Evolutionary conservation across 2,113 vertebrate species (phyloP), one percentile per base, ranked within the genome.

Genomic region (Alaudala cheleensis): DNA sequence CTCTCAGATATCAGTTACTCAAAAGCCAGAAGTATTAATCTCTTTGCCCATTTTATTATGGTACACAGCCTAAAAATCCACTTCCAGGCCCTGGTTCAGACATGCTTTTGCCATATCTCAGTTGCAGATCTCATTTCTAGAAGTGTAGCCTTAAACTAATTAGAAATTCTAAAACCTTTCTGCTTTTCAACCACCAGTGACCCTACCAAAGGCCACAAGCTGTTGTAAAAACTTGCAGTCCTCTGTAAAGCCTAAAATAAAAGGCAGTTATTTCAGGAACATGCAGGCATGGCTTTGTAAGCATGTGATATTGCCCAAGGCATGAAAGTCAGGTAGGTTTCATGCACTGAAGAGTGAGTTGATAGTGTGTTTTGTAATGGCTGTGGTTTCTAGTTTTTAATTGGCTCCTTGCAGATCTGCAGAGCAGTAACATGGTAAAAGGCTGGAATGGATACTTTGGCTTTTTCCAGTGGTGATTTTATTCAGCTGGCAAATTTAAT

Each of bases 401-500:
- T 39, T 57, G 90, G 49, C 14, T 76, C 51, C 25, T 84, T 78
- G 22, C 24, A 57, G 37, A 45, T 71, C 20, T 69, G 39, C 62
- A 66, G 45, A 78, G 13, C 29, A 54, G 12, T n/a, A 66, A 28
- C 54, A 15, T 19, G 22, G 34, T 51, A 67, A 60, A 92, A 67
- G 25, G 40, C 53, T 92, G 37, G 78, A 84, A 67, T 11, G 18
- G 44, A 21, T 53, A 29, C 12, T 62, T 29, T 81, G 14, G 33
- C 24, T 82, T 25, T 70, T 79, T 73, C 28, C 28, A 56, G 26
- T 25, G 14, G 50, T 70, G 42, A 57, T 94, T 65, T 93, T 61
- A 74, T 79, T 91, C 93, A 66, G 45, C 39, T 81, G 33, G 37
- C 29, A 79, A 71, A 90, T 93, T 77, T 80, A 85, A 93, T 93